A percentile compares a stretch with the other conserved stretches of the same genome.
Evolutionary conservation across 2,888 invertebrate genomes (phyloP).

Genomic region (Thereva nobilitata): DNA sequence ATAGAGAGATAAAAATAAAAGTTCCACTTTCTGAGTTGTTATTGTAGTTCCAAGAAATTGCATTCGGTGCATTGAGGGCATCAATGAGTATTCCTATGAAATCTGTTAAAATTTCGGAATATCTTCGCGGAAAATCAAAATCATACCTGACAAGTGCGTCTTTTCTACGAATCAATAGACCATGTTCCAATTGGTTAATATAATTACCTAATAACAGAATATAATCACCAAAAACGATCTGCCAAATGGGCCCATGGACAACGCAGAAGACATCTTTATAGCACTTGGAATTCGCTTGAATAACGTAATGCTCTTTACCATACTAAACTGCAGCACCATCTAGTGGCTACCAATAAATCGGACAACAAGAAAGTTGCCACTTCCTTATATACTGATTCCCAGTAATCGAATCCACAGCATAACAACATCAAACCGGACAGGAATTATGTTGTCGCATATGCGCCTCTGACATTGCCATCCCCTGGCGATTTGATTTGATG

Average conservation of each 20-base stretch:
- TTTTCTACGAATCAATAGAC: slow-evolving; percentile 22
- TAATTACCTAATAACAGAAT: slow-evolving; percentile 2
- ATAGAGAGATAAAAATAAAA: no score
- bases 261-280: slow-evolving; percentile 19
- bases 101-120: not conserved
- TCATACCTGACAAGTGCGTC: slow-evolving; percentile 13
- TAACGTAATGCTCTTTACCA: slow-evolving; percentile 10
- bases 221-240: slow-evolving; percentile 14
- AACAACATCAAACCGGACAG: slow-evolving; percentile 35
- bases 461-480: slow-evolving; percentile 35
- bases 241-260: slow-evolving; percentile 5
- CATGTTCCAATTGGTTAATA: slow-evolving; percentile 13
- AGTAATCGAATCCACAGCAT: slow-evolving; percentile 31
- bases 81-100: not conserved
- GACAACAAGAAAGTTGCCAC: slow-evolving; percentile 29
- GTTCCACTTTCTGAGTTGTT: no score
- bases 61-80: not conserved
- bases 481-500: slow-evolving; percentile 27
- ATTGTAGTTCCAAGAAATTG: not conserved
- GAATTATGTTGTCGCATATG: slow-evolving; percentile 34
- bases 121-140: not conserved
- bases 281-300: slow-evolving; percentile 25
- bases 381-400: slow-evolving; percentile 32
- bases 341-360: slow-evolving; percentile 28
- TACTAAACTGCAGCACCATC: slow-evolving; percentile 12